These are phyloP conservation scores for Deladenus siricidicola DNA, from an alignment of 2,888 invertebrate genomes.

Conservation along the genomic window DNA sequence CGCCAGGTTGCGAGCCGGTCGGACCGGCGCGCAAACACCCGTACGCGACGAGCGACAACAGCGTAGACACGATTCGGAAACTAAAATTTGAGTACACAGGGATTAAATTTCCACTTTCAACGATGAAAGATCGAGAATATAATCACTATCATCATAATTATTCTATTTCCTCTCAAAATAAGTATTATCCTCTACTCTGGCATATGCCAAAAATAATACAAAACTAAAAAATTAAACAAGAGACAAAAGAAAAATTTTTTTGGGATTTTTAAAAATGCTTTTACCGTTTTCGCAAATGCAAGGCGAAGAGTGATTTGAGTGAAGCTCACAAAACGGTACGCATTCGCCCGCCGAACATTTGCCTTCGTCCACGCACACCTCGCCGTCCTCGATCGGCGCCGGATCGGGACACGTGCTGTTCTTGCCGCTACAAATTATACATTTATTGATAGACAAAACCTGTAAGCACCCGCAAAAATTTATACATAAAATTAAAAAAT, in stretches of 20 bases:
- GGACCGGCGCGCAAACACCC: conserved; percentile 22
- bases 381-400: conserved; percentile 21
- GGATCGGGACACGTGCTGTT: conserved; percentile 25
- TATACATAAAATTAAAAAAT: not conserved
- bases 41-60: conserved; percentile 20
- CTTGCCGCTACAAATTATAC: conserved; percentile 25
- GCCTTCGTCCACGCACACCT: conserved; percentile 26
- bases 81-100: conserved; percentile 6
- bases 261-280: conserved; percentile 10
- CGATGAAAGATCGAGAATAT: no score
- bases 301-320: conserved; percentile 16
- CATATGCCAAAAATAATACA: no score
- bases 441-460: not conserved
- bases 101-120: no score
- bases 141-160: no score
- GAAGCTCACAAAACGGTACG: conserved; percentile 20
- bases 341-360: conserved; percentile 24
- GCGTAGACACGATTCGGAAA: conserved; percentile 18
- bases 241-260: no score
- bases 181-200: no score
- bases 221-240: no score
- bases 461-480: not conserved
- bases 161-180: no score
- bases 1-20: conserved; percentile 12
- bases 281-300: conserved; percentile 28